Percentiles rank a stretch among this genome's conserved stretches.
Conservation (phyloP, 2,888 invertebrate species). For the Polymixis flavicincta region DNA sequence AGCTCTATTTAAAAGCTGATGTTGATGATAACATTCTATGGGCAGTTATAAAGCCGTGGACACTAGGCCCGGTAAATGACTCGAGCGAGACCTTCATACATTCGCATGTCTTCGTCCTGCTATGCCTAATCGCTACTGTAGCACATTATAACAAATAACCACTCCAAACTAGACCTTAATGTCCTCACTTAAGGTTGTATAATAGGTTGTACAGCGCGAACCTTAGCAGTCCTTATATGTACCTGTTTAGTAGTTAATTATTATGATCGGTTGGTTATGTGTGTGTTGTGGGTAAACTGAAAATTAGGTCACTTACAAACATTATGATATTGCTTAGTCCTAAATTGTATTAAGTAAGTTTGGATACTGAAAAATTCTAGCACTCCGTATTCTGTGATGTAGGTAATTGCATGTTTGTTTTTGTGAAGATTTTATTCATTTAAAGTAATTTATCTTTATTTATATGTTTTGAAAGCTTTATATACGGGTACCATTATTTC, state of each 20-base stretch:
- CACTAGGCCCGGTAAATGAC: constrained; percentile 51
- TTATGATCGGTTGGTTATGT: constrained; percentile 78
- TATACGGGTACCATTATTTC: no score
- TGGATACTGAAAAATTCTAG: background rate
- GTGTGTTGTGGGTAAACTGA: constrained; percentile 64
- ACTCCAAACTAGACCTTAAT: constrained; percentile 64
- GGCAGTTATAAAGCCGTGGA: constrained; percentile 55
- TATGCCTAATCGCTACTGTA: constrained; percentile 60
- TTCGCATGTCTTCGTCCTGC: constrained; percentile 63
- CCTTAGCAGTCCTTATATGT: constrained; percentile 66
- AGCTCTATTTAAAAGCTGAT: constrained; percentile 42
- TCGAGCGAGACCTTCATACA: constrained; percentile 61
- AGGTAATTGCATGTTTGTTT: background rate
- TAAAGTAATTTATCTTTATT: no score
- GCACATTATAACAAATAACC: constrained; percentile 57
- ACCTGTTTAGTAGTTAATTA: constrained; percentile 79
- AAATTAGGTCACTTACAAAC: constrained; percentile 58
- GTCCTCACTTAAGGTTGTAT: constrained; percentile 49
- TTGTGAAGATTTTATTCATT: no score
- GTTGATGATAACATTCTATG: constrained; percentile 53
- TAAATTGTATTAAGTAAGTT: constrained; percentile 24
- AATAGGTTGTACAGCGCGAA: constrained; percentile 55
- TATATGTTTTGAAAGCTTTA: no score
- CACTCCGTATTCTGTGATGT: background rate
- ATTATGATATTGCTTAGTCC: constrained; percentile 33